A percentile compares a stretch with the other conserved stretches of the same genome.
These are phyloP conservation scores for Drosophila vallismaia DNA, from an alignment of 2,888 invertebrate genomes.

Conservation along the genomic window DNA sequence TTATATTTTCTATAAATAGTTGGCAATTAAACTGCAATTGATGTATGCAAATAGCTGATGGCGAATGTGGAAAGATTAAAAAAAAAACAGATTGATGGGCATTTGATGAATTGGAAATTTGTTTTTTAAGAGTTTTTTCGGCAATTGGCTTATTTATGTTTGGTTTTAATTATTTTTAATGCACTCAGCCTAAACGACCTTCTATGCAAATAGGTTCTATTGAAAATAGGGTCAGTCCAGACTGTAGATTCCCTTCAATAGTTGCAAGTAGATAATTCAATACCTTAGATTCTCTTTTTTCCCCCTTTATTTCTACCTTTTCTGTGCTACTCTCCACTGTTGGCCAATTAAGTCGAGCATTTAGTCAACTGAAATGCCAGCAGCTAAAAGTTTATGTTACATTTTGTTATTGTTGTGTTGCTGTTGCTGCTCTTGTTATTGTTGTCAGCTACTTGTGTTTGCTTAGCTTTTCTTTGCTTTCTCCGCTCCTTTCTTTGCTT, in stretches of 20 bases:
- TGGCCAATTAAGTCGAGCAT: constrained; percentile 66
- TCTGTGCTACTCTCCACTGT: constrained; percentile 17
- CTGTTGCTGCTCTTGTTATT: constrained; percentile 40
- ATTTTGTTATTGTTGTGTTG: constrained; percentile 45
- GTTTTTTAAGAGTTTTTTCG: neutral
- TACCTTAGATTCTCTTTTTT: constrained; percentile 9
- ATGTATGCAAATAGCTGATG: constrained; percentile 26
- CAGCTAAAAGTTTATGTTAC: constrained; percentile 54
- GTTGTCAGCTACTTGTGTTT: constrained; percentile 43
- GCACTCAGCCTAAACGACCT: too few species aligned
- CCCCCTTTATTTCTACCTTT: neutral
- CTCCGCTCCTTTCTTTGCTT: constrained; percentile 17
- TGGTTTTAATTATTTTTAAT: too few species aligned
- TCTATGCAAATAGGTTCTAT: too few species aligned
- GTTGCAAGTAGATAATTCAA: constrained; percentile 11
- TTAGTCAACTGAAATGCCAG: constrained; percentile 62
- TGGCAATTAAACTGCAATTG: constrained; percentile 58
- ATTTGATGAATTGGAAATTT: constrained; percentile 21
- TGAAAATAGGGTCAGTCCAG: too few species aligned
- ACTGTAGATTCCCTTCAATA: neutral
- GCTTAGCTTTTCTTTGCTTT: constrained; percentile 37
- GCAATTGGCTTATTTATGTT: too few species aligned
- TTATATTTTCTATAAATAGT: constrained; percentile 50
- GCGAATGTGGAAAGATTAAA: neutral
- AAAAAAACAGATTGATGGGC: neutral